Base-by-base conservation (phyloP, 2,888 invertebrate genomes). In the Abscondita cerata region DNA sequence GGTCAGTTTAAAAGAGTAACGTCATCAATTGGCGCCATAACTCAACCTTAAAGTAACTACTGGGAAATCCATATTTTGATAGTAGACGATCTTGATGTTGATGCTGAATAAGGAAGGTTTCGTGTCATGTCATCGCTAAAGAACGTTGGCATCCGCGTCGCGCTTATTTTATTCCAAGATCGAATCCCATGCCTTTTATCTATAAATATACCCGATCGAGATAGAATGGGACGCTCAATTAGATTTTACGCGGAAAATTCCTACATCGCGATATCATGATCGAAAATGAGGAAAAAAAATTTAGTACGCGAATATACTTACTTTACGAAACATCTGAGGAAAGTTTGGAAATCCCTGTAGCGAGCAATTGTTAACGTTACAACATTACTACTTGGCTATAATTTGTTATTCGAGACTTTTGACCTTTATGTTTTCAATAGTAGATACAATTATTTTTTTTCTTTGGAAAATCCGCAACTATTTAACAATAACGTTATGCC, bases 311-410 rank as follows among this genome's bases (percentile, higher is more conserved):
- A 44, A 44, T 44, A 19, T 12, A 38, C n/a, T n/a, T n/a, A n/a
- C 16, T 41, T 41, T 41, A 41, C 41, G 41, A 41, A 41, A 41
- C 6, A 18, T 9, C 11, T 18, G 18, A 44, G 18, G 44, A 44
- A 44, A 44, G 44, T 44, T n/a, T 44, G 44, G 44, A 44, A 44
- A 44, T 44, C 44, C 44, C 44, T 18, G 44, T 18, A 44, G 18
- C 19, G 18, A 44, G 19, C 44, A 44, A 44, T 44, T 19, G 40
- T 13, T 40, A 40, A 13, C 4, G 40, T 40, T 40, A 40, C 40
- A 13, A 40, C 40, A 40, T 40, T 15, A 5, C 41, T 41, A 25
- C 25, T 25, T 25, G 2, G 25, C 25, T 6, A 25, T 25, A 25
- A 25, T 25, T 25, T 25, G 25, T 25, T 25, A 25, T 41, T 6